These are phyloP conservation scores for Colostygia pectinataria DNA, from an alignment of 2,888 invertebrate genomes.

Conservation along the genomic window DNA sequence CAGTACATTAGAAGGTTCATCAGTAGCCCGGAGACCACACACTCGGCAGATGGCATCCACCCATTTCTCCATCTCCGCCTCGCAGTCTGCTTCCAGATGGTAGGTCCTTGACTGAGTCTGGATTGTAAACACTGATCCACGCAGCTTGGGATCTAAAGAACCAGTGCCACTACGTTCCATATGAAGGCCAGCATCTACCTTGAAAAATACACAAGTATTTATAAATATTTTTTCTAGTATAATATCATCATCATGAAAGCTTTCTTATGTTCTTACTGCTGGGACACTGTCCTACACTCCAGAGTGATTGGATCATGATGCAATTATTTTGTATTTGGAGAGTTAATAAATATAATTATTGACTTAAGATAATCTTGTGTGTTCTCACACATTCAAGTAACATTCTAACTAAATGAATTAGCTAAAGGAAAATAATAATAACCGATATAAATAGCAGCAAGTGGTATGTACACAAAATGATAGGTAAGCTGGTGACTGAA, in stretches of 20 bases:
- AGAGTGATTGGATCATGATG: too few relatives aligned
- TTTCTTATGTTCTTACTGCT: too few relatives aligned
- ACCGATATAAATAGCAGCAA: too few relatives aligned
- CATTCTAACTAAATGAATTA: background rate
- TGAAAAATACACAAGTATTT: conserved; percentile 18
- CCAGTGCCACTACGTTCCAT: conserved; percentile 92
- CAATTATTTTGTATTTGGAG: too few relatives aligned
- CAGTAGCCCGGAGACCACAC: conserved; percentile 91
- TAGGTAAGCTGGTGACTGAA: conserved; percentile 16
- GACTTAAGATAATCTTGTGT: too few relatives aligned
- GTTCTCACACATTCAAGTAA: too few relatives aligned
- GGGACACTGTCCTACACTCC: too few relatives aligned
- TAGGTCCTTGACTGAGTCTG: conserved; percentile 95
- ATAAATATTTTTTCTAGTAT: too few relatives aligned
- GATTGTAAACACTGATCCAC: conserved; percentile 90
- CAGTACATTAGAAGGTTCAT: conserved; percentile 69
- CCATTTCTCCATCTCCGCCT: conserved; percentile 97
- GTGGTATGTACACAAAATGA: background rate
- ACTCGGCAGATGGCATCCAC: conserved; percentile 96
- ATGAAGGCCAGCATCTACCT: conserved; percentile 93
- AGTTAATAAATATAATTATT: too few relatives aligned
- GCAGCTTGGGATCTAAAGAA: conserved; percentile 84
- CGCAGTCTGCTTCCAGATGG: conserved; percentile 95
- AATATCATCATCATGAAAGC: too few relatives aligned
- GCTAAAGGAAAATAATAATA: background rate